phyloP scores from a whole-genome alignment of 2,797 vertebrate species.

The Macropodus opercularis region DNA sequence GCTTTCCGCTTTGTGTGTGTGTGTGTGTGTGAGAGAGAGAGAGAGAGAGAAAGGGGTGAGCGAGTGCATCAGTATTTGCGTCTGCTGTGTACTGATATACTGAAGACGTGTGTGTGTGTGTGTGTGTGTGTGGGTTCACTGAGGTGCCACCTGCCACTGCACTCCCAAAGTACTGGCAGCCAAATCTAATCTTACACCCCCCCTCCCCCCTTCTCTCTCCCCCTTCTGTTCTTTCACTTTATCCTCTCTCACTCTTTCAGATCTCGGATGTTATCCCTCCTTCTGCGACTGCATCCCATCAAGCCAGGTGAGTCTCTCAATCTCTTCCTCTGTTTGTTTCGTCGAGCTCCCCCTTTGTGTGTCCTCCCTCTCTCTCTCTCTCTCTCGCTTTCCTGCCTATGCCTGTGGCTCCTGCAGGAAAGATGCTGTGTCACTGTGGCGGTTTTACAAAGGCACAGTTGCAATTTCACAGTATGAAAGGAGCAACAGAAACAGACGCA shows the following conservation, averaged over 20 bases:
- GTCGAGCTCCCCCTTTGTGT: not conserved
- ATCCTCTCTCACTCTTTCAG: constrained; percentile 51
- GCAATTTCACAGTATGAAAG: constrained; percentile 22
- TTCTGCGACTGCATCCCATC: constrained; percentile 59
- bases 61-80: constrained; percentile 20
- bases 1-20: constrained; percentile 2
- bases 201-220: constrained; percentile 19
- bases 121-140: constrained; percentile 35
- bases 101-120: constrained; percentile 12
- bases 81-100: constrained; percentile 40
- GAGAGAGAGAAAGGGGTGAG: too few species aligned
- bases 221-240: constrained; percentile 22
- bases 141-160: constrained; percentile 61
- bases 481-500: constrained; percentile 1
- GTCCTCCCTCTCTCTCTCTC: constrained; percentile 5
- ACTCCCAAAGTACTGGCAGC: constrained; percentile 52
- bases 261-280: constrained; percentile 65
- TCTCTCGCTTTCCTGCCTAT: constrained; percentile 38
- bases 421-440: constrained; percentile 76
- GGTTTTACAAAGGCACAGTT: constrained; percentile 35
- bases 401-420: constrained; percentile 62
- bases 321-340: constrained; percentile 33
- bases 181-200: constrained; percentile 56
- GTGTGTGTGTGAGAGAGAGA: constrained; percentile 5
- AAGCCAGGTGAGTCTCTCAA: constrained; percentile 68